Conservation (phyloP, 2,888 invertebrate species). For the Microdon myrmicae region DNA sequence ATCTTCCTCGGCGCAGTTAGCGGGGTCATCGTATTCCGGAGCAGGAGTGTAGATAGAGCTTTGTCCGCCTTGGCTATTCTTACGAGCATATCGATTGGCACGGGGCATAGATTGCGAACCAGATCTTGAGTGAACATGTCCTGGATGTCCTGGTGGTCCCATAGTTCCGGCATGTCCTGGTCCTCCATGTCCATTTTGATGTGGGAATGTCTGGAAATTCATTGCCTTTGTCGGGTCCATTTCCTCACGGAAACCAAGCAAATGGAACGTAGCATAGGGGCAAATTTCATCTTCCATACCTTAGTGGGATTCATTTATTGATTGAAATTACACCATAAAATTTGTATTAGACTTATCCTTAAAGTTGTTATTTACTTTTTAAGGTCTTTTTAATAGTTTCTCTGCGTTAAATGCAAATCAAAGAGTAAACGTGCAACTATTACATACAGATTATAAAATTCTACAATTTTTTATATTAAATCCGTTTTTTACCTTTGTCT, state of each 20-base stretch:
- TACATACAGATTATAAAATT: background rate
- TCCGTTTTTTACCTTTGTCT: constrained; percentile 34
- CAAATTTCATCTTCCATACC: constrained; percentile 97
- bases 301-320: constrained; percentile 61
- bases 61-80: constrained; percentile 82
- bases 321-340: constrained; percentile 12
- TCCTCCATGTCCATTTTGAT: constrained; percentile 73
- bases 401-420: constrained; percentile 25
- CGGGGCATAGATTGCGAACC: constrained; percentile 90
- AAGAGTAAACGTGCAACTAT: constrained; percentile 39
- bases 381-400: constrained; percentile 1
- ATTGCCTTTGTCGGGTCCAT: constrained; percentile 93
- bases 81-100: constrained; percentile 77
- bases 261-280: constrained; percentile 96
- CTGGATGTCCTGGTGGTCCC: constrained; percentile 81
- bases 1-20: constrained; percentile 91
- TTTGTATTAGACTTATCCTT: constrained; percentile 9
- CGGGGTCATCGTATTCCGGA: constrained; percentile 93
- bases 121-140: constrained; percentile 83
- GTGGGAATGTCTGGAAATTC: constrained; percentile 89
- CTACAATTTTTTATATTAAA: background rate
- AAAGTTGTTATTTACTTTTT: background rate
- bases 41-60: constrained; percentile 85
- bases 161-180: constrained; percentile 84
- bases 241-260: constrained; percentile 93